Base-by-base conservation (phyloP, 2,797 vertebrate species). In the Ambastaia sidthimunki region DNA sequence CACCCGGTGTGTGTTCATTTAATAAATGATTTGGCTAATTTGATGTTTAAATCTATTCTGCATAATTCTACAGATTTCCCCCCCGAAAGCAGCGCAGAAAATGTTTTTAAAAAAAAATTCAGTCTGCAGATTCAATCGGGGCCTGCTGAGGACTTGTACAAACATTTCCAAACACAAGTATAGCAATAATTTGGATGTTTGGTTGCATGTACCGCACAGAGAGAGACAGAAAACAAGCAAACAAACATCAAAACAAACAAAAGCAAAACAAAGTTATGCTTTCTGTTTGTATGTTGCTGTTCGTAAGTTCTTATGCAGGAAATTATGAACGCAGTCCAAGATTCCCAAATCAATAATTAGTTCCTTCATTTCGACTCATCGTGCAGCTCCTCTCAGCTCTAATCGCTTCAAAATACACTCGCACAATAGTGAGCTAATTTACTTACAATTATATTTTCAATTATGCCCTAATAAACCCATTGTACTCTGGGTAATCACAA, bases 401-500 rank as follows among this genome's bases (percentile, higher is more conserved):
- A 88, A 89, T 89, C 85, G 86, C 77, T 83, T 59, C 76, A 50
- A 82, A 84, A 88, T 86, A 84, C 84, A 82, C 72, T 81, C 31
- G 78, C 83, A 81, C 85, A 86, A 84, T 78, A 52, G 57, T 83
- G 71, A 82, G 48, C 85, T 89, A 91, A 92, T 90, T 90, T 85
- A 81, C 81, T 86, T 84, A 86, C 86, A 88, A 88, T 92, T 88
- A 91, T 86, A 90, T 89, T 82, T 87, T 85, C 88, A 86, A 87
- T 89, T 90, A 87, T 88, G 86, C 83, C 68, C 84, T 89, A 89
- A 90, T 89, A 89, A 90, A 87, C 85, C 78, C 76, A 86, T 84
- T 89, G 85, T 85, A 87, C 85, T 73, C 70, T 10, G 72, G 83
- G 82, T 89, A 88, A 90, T 91, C 84, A 86, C 87, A 88, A 85